phyloP scores from a whole-genome alignment of 2,797 vertebrate genomes.

The Etheostoma nigrum region DNA sequence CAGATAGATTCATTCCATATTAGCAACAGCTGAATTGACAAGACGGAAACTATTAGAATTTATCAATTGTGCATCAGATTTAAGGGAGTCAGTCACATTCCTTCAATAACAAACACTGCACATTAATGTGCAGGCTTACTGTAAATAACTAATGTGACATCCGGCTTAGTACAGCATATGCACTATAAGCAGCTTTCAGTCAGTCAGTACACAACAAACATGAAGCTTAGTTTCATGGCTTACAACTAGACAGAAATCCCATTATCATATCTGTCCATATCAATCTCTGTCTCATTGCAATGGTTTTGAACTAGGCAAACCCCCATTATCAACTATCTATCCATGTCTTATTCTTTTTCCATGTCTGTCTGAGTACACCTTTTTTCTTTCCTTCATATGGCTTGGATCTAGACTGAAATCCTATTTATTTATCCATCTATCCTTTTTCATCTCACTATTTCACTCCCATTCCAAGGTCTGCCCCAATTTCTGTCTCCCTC shows the following conservation, averaged over 20 bases:
- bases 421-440: constrained; percentile 69
- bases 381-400: constrained; percentile 47
- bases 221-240: constrained; percentile 75
- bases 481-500: constrained; percentile 42
- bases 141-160: constrained; percentile 71
- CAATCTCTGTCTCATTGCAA: constrained; percentile 40
- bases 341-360: constrained; percentile 60
- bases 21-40: not conserved
- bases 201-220: constrained; percentile 79
- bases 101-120: constrained; percentile 19
- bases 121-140: constrained; percentile 58
- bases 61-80: constrained; percentile 15
- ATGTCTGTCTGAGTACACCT: constrained; percentile 65
- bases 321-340: constrained; percentile 63
- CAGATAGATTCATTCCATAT: not conserved
- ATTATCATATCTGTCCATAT: constrained; percentile 74
- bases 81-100: not conserved
- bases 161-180: constrained; percentile 63
- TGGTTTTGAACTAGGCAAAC: constrained; percentile 67
- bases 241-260: constrained; percentile 75
- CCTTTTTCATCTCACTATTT: constrained; percentile 28
- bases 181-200: constrained; percentile 82
- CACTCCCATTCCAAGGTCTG: constrained; percentile 11
- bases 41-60: constrained; percentile 8
- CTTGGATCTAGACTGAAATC: constrained; percentile 64